Base-by-base conservation (phyloP, 2,797 vertebrate species). In the Limosa lapponica region DNA sequence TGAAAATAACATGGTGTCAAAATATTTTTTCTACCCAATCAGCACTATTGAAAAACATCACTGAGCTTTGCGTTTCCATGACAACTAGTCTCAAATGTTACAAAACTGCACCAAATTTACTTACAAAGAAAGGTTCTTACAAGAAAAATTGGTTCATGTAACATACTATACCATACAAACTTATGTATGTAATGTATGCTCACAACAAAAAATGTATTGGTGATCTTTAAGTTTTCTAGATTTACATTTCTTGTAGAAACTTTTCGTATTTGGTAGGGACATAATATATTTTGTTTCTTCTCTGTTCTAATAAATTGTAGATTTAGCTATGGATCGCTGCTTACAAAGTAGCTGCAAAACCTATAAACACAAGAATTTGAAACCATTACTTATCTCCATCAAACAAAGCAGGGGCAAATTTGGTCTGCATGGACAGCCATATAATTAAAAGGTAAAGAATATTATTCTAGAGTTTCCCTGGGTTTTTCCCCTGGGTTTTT, bases 21-120 rank as follows among this genome's bases (percentile, higher is more conserved):
- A 97, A 97, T 97, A 97, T 97, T 98, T 97, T 94, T 97, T 96
- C 54, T 49, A 96, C 91, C 96, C 96, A 97, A 98, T 98, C 97
- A 98, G 85, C 61, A 75, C 91, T 87, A 97, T 94, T 96, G 97
- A 97, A 96, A 97, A 96, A 94, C 96, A 96, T 96, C 96, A 96
- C 59, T 73, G 90, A 97, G 92, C 62, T 97, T 95, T 93, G 70
- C 4, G 97, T 98, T 97, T 85, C 96, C 93, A 98, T 97, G 97
- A 80, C 96, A 97, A 97, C 97, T 78, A 58, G 1, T 82, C 92
- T 96, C 82, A 96, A 82, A 93, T 73, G 67, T 80, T 97, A 90
- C 61, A 96, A 95, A 91, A 95, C 93, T 83, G 49, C 93, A 95
- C 93, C 92, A 96, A 96, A 93, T 95, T 96, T 93, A 84, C 84